Evolutionary conservation across 2,113 vertebrate genomes (phyloP).

Genomic region (Conger conger): DNA sequence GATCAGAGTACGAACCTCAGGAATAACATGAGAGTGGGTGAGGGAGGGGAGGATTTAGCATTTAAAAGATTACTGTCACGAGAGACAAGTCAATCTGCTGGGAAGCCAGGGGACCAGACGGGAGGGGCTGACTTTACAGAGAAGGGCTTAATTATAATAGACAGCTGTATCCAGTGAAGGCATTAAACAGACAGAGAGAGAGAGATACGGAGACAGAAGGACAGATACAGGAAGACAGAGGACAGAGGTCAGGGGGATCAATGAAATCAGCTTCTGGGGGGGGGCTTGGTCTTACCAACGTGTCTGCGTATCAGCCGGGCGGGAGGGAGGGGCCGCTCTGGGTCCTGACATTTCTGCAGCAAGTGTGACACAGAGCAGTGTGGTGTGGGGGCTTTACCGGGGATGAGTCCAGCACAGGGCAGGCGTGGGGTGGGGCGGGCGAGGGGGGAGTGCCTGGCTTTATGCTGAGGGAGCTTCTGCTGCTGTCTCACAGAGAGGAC

Average conservation of each 20-base stretch:
- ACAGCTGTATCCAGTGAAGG: slow-evolving; percentile 27
- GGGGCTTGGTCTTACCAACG: neutral
- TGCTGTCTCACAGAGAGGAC: slow-evolving; percentile 60
- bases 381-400: neutral
- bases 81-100: slow-evolving; percentile 21
- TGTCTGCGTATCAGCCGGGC: neutral
- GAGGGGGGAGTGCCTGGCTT: slow-evolving; percentile 35
- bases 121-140: slow-evolving; percentile 23
- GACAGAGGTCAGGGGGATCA: neutral
- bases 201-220: slow-evolving; percentile 10
- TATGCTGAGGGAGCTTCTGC: slow-evolving; percentile 45
- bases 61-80: slow-evolving; percentile 15
- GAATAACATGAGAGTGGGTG: slow-evolving; percentile 6
- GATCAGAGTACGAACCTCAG: neutral
- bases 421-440: slow-evolving; percentile 23
- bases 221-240: neutral
- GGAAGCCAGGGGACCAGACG: neutral
- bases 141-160: slow-evolving; percentile 24
- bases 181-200: neutral
- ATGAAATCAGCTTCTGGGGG: neutral
- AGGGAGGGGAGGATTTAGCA: neutral
- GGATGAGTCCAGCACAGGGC: neutral
- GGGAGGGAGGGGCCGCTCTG: neutral
- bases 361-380: neutral
- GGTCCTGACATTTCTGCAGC: neutral